A percentile compares a stretch with the other conserved stretches of the same genome.
These are phyloP conservation scores for Orthosia gracilis DNA, from an alignment of 2,888 invertebrate genomes.

Conservation along the genomic window DNA sequence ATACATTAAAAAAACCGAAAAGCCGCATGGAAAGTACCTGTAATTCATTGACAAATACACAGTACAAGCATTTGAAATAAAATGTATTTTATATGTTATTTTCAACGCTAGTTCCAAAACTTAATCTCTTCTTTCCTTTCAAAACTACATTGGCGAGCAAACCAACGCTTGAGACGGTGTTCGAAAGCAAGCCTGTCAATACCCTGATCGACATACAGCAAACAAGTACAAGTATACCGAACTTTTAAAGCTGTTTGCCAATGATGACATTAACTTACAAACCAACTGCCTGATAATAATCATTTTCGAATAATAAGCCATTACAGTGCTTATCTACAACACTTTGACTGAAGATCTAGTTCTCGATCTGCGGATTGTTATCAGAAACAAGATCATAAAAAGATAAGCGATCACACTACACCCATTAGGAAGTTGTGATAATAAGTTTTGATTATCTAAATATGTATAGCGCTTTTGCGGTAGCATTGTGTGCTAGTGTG, in stretches of 20 bases:
- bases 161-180: too few species aligned
- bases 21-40: too few species aligned
- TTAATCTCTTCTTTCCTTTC: too few species aligned
- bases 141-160: too few species aligned
- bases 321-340: conserved; percentile 7
- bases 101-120: too few species aligned
- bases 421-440: neutral
- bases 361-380: conserved; percentile 13
- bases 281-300: neutral
- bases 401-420: conserved; percentile 29
- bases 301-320: neutral
- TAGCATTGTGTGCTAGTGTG: conserved; percentile 11
- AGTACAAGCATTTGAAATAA: too few species aligned
- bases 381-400: conserved; percentile 35
- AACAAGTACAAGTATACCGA: neutral
- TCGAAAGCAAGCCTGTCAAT: too few species aligned
- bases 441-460: conserved; percentile 28
- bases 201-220: neutral
- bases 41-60: too few species aligned
- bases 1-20: too few species aligned
- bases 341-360: conserved; percentile 29
- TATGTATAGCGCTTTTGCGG: conserved; percentile 7
- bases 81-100: too few species aligned
- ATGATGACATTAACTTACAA: conserved; percentile 1
- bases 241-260: neutral